Evolutionary conservation across 2,888 invertebrate genomes (phyloP).

Genomic region (Camptogramma bilineatum): DNA sequence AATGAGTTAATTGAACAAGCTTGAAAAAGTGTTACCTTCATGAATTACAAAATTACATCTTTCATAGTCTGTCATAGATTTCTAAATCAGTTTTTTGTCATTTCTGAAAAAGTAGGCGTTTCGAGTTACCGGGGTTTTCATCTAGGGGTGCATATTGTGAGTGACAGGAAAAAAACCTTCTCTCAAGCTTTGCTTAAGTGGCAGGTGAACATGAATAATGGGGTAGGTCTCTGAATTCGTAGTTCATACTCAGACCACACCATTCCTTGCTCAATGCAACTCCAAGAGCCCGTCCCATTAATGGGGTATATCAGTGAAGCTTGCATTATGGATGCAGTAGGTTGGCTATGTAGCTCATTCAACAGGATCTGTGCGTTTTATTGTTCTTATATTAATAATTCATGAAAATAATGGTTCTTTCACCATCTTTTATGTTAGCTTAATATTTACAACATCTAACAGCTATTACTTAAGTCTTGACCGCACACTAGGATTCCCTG

Average conservation of each 20-base stretch:
- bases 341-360: conserved; percentile 32
- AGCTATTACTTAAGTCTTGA: not conserved
- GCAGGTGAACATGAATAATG: too few species aligned
- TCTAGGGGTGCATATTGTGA: too few species aligned
- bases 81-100: too few species aligned
- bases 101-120: too few species aligned
- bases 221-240: not conserved
- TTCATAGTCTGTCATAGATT: too few species aligned
- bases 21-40: too few species aligned
- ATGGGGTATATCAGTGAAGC: conserved; percentile 60
- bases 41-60: too few species aligned
- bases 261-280: not conserved
- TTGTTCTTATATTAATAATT: not conserved
- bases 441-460: not conserved
- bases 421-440: not conserved
- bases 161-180: too few species aligned
- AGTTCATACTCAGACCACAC: conserved; percentile 6
- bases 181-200: too few species aligned
- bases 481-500: not conserved
- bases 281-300: conserved; percentile 57
- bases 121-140: too few species aligned
- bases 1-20: too few species aligned
- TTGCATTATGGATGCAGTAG: conserved; percentile 64
- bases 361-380: conserved; percentile 46
- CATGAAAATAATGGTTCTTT: not conserved